Base-by-base conservation (phyloP, 2,797 vertebrate genomes). In the Aratinga solstitialis region DNA sequence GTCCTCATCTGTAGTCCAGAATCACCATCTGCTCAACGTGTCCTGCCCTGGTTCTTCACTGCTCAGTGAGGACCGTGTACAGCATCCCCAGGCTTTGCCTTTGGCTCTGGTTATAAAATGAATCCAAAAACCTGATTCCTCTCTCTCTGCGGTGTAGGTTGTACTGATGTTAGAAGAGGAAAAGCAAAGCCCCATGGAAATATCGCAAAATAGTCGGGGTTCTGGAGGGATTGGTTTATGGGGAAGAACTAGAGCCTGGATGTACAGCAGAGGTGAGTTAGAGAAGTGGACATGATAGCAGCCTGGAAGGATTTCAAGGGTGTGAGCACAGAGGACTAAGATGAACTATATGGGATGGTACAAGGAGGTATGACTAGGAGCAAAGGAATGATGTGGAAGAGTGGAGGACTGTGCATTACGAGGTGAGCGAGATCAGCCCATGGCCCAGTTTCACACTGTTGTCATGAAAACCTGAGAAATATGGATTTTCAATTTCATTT, bases 1-100 rank as follows among this genome's bases (percentile, higher is more conserved):
- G 66, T 73, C 80, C 96, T 94, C 53, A 72, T 90, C 84, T 84
- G 79, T 67, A 34, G 80, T 65, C 82, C 96, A 72, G 92, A 75
- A 34, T 36, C 78, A 56, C 96, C 95, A 90, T 96, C 93, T 95
- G 94, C 68, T 92, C 76, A 5, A 30, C 19, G 30, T 48, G 48
- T 34, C 91, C 63, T 53, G 11, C 84, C 78, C 90, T 18, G 74
- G 43, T 68, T 56, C 51, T 58, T 78, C n/a, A 2, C 29, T 1
- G 9, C 32, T 11, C 6, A 2, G 29, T 1, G 10, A 63, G 48
- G 66, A 84, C 63, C 15, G 1, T 7, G n/a, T 61, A 1, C 85
- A 68, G 79, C 85, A 89, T 61, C 89, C 40, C 89, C 13, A 79
- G n/a, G 62, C 38, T 27, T 3, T 11, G 1, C 38, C n/a, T 47